Conservation (phyloP, 2,113 vertebrate genomes). For the Pseudorectes ferrugineus region DNA sequence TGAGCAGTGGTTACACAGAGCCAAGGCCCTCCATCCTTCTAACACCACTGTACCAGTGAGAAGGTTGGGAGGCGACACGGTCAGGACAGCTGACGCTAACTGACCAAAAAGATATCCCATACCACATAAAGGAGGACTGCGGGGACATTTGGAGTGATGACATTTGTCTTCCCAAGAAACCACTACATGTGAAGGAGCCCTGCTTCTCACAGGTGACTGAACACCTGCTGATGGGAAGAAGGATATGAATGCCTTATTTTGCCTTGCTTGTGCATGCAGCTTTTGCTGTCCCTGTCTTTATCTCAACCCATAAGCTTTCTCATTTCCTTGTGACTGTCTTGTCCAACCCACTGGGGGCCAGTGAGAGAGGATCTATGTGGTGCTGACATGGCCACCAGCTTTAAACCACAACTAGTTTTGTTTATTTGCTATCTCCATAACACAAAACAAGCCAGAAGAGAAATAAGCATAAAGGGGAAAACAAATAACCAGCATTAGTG, state of each 20-base stretch:
- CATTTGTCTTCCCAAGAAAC: too few species aligned
- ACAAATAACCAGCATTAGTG: background rate
- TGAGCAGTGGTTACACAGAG: too few species aligned
- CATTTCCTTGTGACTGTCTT: background rate
- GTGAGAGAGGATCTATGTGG: background rate
- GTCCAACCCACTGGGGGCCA: background rate
- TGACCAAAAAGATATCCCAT: too few species aligned
- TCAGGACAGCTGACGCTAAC: too few species aligned
- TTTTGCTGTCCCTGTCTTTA: background rate
- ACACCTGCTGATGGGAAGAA: too few species aligned
- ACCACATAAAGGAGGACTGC: too few species aligned
- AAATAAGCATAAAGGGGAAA: background rate
- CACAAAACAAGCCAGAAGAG: background rate
- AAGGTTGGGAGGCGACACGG: too few species aligned
- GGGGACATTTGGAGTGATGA: too few species aligned
- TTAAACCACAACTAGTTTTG: background rate
- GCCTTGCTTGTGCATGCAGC: background rate
- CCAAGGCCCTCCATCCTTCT: too few species aligned
- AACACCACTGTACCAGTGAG: too few species aligned
- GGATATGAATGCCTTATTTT: background rate
- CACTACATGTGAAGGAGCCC: too few species aligned
- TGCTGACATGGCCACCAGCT: background rate
- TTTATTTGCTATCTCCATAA: background rate
- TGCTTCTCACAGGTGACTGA: too few species aligned
- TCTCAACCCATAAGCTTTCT: background rate